A percentile compares a stretch with the other conserved stretches of the same genome.
These are phyloP conservation scores for Sinohyriopsis cumingii DNA, from an alignment of 2,888 invertebrate genomes.

Conservation along the genomic window DNA sequence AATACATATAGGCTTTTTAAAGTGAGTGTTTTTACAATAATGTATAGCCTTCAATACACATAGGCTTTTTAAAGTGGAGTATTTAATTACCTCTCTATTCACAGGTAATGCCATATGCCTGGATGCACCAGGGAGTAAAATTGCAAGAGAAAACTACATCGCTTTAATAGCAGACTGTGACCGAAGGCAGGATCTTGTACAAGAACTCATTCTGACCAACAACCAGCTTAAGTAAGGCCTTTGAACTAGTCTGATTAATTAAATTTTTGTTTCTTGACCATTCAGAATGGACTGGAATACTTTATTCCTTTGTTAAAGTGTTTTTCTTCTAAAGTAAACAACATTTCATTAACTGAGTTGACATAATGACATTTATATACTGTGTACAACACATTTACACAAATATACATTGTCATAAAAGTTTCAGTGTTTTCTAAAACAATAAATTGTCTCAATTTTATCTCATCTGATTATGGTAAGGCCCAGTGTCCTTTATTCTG, in stretches of 20 bases:
- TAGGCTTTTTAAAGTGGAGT: neutral
- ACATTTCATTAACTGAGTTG: too few species aligned
- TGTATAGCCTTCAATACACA: neutral
- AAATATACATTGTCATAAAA: too few species aligned
- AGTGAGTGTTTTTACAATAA: too few species aligned
- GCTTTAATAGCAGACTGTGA: slow-evolving; percentile 61
- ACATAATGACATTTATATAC: too few species aligned
- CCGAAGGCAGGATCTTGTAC: slow-evolving; percentile 58
- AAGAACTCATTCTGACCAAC: slow-evolving; percentile 63
- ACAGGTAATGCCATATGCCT: slow-evolving; percentile 42
- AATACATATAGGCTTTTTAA: too few species aligned
- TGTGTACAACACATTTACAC: too few species aligned
- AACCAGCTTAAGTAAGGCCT: slow-evolving; percentile 59
- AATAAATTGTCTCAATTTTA: too few species aligned
- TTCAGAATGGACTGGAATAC: neutral
- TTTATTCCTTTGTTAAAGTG: too few species aligned
- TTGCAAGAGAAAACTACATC: slow-evolving; percentile 41
- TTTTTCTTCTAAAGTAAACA: too few species aligned
- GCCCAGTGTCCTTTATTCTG: too few species aligned
- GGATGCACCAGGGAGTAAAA: slow-evolving; percentile 35
- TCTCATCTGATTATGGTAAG: too few species aligned
- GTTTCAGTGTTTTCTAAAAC: too few species aligned
- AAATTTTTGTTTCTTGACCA: neutral
- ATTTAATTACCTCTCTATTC: neutral
- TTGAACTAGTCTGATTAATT: neutral